Evolutionary conservation across 2,113 vertebrate species (phyloP).

Genomic region (Cynopterus brachyotis): DNA sequence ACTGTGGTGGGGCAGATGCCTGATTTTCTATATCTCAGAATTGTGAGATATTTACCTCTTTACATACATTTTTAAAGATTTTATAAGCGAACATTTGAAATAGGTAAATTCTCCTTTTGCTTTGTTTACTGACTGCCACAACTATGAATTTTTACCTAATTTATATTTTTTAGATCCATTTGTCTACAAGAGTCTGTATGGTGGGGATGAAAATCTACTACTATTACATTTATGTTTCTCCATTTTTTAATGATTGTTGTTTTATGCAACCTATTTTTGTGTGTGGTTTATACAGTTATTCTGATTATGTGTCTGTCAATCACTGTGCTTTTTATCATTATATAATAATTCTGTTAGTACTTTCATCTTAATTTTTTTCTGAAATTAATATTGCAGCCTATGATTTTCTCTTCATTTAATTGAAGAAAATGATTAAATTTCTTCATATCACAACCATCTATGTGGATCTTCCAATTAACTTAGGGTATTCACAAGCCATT

Average conservation of each 20-base stretch:
- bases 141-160: not conserved
- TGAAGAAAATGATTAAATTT: not conserved
- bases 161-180: not conserved
- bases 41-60: not conserved
- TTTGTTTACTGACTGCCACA: not conserved
- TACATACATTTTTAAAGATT: not conserved
- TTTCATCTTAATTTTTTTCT: constrained; percentile 22
- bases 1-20: not conserved
- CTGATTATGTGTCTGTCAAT: not conserved
- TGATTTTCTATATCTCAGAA: not conserved
- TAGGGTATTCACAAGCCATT: not conserved
- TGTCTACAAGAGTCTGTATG: not conserved
- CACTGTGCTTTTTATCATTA: not conserved
- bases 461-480: not conserved
- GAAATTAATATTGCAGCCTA: not conserved
- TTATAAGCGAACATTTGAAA: not conserved
- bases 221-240: not conserved
- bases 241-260: not conserved
- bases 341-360: not conserved
- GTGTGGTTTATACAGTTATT: not conserved
- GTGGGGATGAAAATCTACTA: not conserved
- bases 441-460: not conserved
- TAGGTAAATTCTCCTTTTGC: not conserved
- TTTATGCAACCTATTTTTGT: not conserved
- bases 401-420: not conserved